Evolutionary conservation across 2,113 vertebrate genomes (phyloP).

Genomic region (Uropsilus gracilis): DNA sequence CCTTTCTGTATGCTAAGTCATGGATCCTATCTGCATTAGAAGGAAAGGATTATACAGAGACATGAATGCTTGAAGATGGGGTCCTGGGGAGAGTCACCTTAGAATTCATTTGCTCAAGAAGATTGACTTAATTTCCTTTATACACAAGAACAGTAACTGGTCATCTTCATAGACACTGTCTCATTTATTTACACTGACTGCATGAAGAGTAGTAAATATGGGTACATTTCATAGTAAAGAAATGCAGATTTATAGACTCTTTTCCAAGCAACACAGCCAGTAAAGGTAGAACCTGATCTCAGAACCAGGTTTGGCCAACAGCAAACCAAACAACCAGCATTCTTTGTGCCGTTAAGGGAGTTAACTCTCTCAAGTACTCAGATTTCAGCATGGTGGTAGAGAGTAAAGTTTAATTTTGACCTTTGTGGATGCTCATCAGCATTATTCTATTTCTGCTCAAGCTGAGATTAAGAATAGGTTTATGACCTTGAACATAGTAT

Average conservation of each 20-base stretch:
- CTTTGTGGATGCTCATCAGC: neutral
- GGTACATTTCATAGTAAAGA: neutral
- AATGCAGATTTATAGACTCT: neutral
- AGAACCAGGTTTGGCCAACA: neutral
- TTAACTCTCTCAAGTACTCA: neutral
- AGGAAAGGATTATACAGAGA: neutral
- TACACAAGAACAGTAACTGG: neutral
- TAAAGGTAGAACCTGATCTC: neutral
- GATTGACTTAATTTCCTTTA: neutral
- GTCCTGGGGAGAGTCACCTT: neutral
- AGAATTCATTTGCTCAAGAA: neutral
- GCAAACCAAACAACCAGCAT: neutral
- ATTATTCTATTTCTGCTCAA: neutral
- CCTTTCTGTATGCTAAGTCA: neutral
- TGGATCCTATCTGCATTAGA: neutral
- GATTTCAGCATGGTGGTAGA: neutral
- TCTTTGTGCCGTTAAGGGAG: neutral
- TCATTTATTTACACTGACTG: neutral
- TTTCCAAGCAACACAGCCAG: neutral
- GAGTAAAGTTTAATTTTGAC: constrained; percentile 12
- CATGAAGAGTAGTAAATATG: neutral
- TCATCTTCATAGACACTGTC: neutral
- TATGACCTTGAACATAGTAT: neutral
- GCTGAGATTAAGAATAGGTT: neutral
- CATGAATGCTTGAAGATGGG: neutral